Conservation (phyloP, 2,888 invertebrate species). For the Unio pictorum region DNA sequence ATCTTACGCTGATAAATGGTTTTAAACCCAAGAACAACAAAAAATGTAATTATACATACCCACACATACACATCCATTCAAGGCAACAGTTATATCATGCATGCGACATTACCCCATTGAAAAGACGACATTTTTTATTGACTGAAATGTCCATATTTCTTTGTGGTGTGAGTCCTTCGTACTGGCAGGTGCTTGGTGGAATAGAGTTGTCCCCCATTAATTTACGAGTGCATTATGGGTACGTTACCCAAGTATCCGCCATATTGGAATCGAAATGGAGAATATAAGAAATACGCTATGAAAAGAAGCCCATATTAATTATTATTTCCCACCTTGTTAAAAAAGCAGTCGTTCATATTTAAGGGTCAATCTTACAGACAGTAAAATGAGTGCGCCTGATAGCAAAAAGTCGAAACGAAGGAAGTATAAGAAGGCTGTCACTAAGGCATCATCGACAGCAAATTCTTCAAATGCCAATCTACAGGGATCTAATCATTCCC, state of each 20-base stretch:
- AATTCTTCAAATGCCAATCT: slow-evolving; percentile 27
- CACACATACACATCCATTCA: too few species aligned
- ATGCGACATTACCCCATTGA: too few species aligned
- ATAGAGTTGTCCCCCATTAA: too few species aligned
- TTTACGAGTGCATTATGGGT: slow-evolving; percentile 43
- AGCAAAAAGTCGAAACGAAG: slow-evolving; percentile 59
- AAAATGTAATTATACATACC: too few species aligned
- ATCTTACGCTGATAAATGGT: too few species aligned
- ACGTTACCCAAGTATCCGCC: slow-evolving; percentile 50
- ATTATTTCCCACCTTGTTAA: slow-evolving; percentile 6
- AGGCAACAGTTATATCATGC: too few species aligned
- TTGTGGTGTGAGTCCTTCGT: too few species aligned
- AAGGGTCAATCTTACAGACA: neutral
- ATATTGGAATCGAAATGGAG: slow-evolving; percentile 47
- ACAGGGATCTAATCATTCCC: slow-evolving; percentile 15
- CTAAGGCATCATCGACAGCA: slow-evolving; percentile 46
- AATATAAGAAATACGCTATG: slow-evolving; percentile 14
- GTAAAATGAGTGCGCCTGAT: slow-evolving; percentile 56
- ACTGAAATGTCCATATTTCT: too few species aligned
- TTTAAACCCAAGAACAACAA: too few species aligned
- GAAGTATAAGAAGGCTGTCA: slow-evolving; percentile 54
- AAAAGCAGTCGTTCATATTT: neutral
- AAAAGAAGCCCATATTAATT: neutral
- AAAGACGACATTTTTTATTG: too few species aligned
- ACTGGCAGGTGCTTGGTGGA: too few species aligned